Percentiles rank a stretch among this genome's conserved stretches.
Evolutionary conservation across 2,888 invertebrate genomes (phyloP).

Genomic region (Cephus nigrinus): DNA sequence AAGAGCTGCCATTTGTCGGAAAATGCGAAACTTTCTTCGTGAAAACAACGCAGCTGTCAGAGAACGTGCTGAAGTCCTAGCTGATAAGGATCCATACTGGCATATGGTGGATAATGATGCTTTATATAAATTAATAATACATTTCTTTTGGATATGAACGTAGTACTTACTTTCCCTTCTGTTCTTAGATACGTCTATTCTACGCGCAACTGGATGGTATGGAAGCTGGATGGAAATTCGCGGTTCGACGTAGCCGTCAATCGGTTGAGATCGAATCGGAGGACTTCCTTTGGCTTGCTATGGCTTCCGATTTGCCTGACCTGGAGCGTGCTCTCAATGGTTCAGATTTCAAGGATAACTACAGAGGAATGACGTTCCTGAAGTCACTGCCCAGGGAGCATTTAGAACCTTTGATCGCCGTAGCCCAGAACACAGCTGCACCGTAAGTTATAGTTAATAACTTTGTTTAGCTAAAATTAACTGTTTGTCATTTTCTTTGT

Average conservation of each 20-base stretch:
- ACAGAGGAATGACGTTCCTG: constrained; percentile 53
- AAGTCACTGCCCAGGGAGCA: constrained; percentile 48
- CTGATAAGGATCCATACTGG: constrained; percentile 78
- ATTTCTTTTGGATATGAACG: not conserved
- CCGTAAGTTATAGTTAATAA: constrained; percentile 65
- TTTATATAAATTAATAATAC: not conserved
- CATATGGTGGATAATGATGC: constrained; percentile 73
- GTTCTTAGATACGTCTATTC: constrained; percentile 75
- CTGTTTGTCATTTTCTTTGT: not conserved
- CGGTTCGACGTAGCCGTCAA: constrained; percentile 74
- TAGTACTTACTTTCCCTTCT: not conserved
- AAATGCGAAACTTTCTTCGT: constrained; percentile 74
- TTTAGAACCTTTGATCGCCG: constrained; percentile 69
- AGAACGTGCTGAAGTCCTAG: constrained; percentile 68
- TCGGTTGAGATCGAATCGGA: constrained; percentile 72
- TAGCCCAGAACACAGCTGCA: constrained; percentile 85
- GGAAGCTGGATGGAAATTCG: constrained; percentile 79
- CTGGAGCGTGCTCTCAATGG: constrained; percentile 69
- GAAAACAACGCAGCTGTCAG: constrained; percentile 75
- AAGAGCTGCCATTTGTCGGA: constrained; percentile 69
- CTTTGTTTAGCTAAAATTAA: not conserved
- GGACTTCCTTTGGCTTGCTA: constrained; percentile 81
- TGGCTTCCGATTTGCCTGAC: constrained; percentile 80
- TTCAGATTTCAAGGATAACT: constrained; percentile 62
- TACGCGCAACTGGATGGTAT: constrained; percentile 84